A percentile compares a stretch with the other conserved stretches of the same genome.
Conservation (phyloP, 2,888 invertebrate species). For the Chirona hameri region DNA sequence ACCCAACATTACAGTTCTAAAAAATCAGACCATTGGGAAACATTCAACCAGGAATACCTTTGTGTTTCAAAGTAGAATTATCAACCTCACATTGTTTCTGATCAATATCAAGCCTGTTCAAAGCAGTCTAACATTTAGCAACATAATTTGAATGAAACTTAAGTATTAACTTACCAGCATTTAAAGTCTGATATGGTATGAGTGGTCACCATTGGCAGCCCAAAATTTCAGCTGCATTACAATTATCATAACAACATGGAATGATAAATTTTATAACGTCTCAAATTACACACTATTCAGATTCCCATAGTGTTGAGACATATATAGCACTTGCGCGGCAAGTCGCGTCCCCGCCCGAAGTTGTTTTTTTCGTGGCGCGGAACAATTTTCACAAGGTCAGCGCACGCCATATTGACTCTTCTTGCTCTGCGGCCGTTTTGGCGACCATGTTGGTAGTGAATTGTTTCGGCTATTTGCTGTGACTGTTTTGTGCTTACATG, state of each 20-base stretch:
- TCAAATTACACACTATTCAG: not conserved
- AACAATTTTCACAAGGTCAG: not conserved
- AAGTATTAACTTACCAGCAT: conserved; percentile 10
- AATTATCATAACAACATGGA: not conserved
- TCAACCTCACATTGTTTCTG: not conserved
- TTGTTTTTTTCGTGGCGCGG: not conserved
- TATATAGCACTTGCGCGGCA: not conserved
- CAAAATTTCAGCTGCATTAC: not conserved
- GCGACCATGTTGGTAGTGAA: too few relatives aligned
- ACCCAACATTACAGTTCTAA: not conserved
- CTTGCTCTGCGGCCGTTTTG: too few relatives aligned
- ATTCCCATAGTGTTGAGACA: not conserved
- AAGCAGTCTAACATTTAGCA: not conserved
- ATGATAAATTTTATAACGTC: not conserved
- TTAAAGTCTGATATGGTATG: not conserved
- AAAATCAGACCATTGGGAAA: not conserved
- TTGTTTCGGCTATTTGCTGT: too few relatives aligned
- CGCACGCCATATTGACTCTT: not conserved
- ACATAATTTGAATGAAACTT: not conserved
- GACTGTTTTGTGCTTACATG: too few relatives aligned
- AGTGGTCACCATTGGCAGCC: not conserved
- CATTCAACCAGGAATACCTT: not conserved
- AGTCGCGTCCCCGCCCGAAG: not conserved
- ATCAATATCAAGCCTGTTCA: not conserved
- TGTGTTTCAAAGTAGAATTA: not conserved